A percentile compares a stretch with the other conserved stretches of the same genome.
Evolutionary conservation across 37 sponge, comb jelly and placozoan genomes (phyloP).

Genomic region (Theonella swinhoei): DNA sequence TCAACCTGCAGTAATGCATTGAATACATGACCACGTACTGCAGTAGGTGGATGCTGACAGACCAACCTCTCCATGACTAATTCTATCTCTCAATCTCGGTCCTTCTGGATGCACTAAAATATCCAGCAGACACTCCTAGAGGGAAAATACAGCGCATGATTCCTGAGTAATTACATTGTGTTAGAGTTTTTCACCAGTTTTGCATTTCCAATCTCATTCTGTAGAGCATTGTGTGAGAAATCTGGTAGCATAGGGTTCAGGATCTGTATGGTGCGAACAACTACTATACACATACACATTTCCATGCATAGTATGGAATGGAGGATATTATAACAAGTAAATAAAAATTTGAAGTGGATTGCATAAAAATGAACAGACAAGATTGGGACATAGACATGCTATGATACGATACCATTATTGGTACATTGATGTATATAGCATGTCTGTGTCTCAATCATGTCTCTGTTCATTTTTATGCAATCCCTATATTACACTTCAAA

Average conservation of each 20-base stretch:
- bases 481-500: no score
- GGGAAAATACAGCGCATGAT: neutral
- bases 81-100: conserved; percentile 78
- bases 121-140: conserved; percentile 84
- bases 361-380: no score
- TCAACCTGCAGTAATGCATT: conserved; percentile 16
- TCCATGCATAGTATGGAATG: neutral
- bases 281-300: neutral
- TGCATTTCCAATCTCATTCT: conserved; percentile 30
- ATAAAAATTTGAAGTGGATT: no score
- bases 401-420: no score
- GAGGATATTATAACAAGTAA: no score
- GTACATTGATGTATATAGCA: no score
- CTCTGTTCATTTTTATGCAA: no score
- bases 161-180: no score
- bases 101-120: conserved; percentile 84
- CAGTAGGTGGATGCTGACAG: neutral
- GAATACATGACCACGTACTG: neutral
- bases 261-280: conserved; percentile 19
- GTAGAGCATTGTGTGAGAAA: conserved; percentile 28
- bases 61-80: conserved; percentile 92
- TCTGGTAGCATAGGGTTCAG: conserved; percentile 27
- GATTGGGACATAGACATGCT: no score
- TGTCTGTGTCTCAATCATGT: no score
- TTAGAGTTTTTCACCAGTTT: conserved; percentile 37